These are phyloP conservation scores for Carlito syrichta DNA, from an alignment of 2,113 vertebrate species.

Conservation along the genomic window DNA sequence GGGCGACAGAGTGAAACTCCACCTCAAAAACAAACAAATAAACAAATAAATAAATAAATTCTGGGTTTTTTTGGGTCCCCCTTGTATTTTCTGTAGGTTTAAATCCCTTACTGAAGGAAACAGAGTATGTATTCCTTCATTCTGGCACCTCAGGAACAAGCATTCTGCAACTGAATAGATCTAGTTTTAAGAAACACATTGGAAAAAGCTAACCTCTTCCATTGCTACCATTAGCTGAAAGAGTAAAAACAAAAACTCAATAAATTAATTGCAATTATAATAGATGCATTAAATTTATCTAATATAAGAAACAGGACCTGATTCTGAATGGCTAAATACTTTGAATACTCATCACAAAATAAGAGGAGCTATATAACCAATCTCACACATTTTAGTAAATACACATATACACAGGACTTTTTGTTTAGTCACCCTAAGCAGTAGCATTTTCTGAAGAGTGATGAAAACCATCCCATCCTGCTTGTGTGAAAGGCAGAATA, in stretches of 20 bases:
- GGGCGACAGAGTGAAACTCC: too few relatives aligned
- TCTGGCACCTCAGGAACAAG: slow-evolving; percentile 20
- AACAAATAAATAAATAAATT: too few relatives aligned
- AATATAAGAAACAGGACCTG: background rate
- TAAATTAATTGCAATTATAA: background rate
- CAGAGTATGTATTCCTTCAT: background rate
- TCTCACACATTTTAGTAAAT: background rate
- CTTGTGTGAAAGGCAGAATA: background rate
- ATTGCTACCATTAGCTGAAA: slow-evolving; percentile 26
- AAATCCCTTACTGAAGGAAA: slow-evolving; percentile 19
- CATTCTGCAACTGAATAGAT: background rate
- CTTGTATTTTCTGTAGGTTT: background rate
- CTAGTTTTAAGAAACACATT: slow-evolving; percentile 15
- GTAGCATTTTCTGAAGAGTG: slow-evolving; percentile 18
- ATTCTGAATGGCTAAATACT: background rate
- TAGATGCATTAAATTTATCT: background rate
- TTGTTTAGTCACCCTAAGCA: background rate
- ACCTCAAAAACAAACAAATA: too few relatives aligned
- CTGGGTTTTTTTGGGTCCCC: too few relatives aligned
- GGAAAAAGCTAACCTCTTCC: background rate
- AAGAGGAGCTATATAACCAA: background rate
- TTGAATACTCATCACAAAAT: background rate
- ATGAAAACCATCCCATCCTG: background rate
- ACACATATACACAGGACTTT: background rate
- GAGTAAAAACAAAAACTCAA: background rate